Evolutionary conservation across 2,888 invertebrate species (phyloP), one percentile per base, ranked within the genome.

Genomic region (Pseudoips prasinana): DNA sequence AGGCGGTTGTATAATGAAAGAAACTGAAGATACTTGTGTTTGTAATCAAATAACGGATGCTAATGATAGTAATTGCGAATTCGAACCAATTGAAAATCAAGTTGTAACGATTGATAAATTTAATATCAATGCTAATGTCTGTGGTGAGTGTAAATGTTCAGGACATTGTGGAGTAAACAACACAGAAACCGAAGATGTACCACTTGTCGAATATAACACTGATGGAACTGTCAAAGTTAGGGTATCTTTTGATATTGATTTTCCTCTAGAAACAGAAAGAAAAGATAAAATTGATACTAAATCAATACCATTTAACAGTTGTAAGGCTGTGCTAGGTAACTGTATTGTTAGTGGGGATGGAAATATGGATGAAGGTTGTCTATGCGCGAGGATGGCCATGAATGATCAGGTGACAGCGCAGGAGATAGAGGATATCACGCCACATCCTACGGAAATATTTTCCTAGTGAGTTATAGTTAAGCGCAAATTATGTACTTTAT

Each of bases 401-500:
- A 76, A 80, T 33, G 78, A 83, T n/a, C 70, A 71, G 50, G 66
- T 64, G 5, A 73, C 63, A 27, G 67, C 73, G 5, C 79, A 86
- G 48, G 83, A 88, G 55, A 84, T 87, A 22, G 84, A 82, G 17
- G 84, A 86, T 50, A 75, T 88, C 8, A 85, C 83, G 1, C 86
- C 84, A 1, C 60, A 61, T 29, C 85, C 83, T 19, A 66, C 57
- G 7, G 7, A n/a, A 20, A 3, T 20, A n/a, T 7, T 20, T 7
- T n/a, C 7, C 7, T 20, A n/a, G 20, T 20, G 20, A n/a, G 7
- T 7, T 20, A n/a, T 20, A 20, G 20, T 7, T 20, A 2, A n/a
- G 7, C 11, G 20, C 37, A 29, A 40, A 30, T 23, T 19, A 20
- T 31, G 25, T 39, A 34, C 30, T 26, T 25, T 44, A 26, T 47